phyloP scores from a whole-genome alignment of 2,888 invertebrate species.

The Drosophila pseudotalamancana region DNA sequence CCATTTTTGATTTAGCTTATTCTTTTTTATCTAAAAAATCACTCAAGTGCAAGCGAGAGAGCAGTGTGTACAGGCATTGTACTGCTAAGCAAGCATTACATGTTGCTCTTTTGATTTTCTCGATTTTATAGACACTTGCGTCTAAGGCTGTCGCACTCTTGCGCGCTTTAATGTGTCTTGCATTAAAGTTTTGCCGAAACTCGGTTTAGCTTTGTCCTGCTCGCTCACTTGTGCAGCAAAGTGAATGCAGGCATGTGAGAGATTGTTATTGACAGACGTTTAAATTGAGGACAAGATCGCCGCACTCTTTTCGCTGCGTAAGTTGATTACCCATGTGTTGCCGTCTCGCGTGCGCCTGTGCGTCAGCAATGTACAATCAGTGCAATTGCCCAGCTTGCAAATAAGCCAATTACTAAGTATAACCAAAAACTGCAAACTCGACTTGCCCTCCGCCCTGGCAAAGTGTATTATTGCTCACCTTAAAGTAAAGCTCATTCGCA shows the following conservation, averaged over 20 bases:
- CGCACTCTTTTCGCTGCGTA: background rate
- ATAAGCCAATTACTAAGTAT: background rate
- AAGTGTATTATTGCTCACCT: constrained; percentile 20
- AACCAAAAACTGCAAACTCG: background rate
- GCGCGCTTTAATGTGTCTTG: background rate
- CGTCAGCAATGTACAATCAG: background rate
- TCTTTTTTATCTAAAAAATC: background rate
- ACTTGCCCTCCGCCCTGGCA: background rate
- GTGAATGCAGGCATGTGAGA: background rate
- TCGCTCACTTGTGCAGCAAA: background rate
- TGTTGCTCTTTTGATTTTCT: background rate
- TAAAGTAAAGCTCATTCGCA: constrained; percentile 33
- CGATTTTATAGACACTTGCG: background rate
- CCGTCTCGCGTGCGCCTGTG: background rate
- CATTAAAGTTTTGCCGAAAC: background rate
- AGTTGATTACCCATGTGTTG: background rate
- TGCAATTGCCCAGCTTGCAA: background rate
- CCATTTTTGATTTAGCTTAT: background rate
- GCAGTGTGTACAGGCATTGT: background rate
- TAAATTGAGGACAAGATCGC: background rate
- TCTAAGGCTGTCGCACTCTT: background rate
- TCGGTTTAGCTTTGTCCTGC: background rate
- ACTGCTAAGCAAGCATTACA: background rate
- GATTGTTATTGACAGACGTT: background rate
- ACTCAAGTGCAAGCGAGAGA: background rate